Evolutionary conservation across 1,140 invertebrate genomes (phyloP), one percentile per base, ranked within the genome.

Genomic region (Aradophagus sp.): DNA sequence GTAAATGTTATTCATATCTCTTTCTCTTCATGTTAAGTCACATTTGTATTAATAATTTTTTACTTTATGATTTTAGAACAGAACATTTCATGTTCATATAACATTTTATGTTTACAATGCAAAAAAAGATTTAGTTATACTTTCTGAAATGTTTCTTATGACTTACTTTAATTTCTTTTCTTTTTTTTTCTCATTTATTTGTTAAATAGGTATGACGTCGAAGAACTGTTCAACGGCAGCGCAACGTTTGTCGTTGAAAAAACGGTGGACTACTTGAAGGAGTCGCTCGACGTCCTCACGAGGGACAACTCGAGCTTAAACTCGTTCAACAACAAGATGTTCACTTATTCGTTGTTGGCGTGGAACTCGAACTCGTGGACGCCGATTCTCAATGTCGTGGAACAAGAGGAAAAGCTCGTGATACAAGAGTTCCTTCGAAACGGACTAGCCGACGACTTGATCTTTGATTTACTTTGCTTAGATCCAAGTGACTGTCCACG

Each of bases 241-340:
- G 66, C 83, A 26, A 42, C 38, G 4, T 83, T 79, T 55, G 53
- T 67, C n/a, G 59, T 53, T 8, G 73, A 78, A 38, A 76, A 73
- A 6, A 76, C 79, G 1, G 55, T 84, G 6, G 78, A 82, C 26
- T 76, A 65, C 32, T 38, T 86, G 11, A 79, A 80, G 31, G 84
- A 86, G 73, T 83, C 81, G 0, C 42, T 86, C 12, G 72, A 77
- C 17, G 76, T 85, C 14, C 44, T 84, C 13, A 78, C 61, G n/a
- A 67, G 69, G 39, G 80, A 81, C 36, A 82, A 84, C 65, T 77
- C 76, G n/a, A 82, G 73, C 20, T 74, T 83, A 42, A 82, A 84
- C 67, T 68, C 59, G 1, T 78, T 76, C 17, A 84, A 84, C 45
- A 86, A 84, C 36, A 85, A 85, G 39, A 84, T 84, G 69, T 86